These are phyloP conservation scores for Melanotaenia duboulayi DNA, from an alignment of 2,113 vertebrate genomes.

Conservation along the genomic window DNA sequence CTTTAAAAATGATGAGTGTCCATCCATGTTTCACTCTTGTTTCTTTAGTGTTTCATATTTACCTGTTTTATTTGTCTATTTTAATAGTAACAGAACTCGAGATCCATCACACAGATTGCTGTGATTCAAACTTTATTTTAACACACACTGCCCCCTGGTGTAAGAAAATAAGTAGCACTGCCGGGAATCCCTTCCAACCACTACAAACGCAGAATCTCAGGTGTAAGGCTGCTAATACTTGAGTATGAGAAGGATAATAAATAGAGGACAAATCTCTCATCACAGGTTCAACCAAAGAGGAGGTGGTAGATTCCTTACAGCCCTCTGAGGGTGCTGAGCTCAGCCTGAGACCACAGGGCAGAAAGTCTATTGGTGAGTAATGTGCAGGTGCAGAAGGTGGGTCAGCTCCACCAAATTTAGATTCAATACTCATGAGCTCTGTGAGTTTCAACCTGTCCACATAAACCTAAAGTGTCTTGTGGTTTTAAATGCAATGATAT, in stretches of 20 bases:
- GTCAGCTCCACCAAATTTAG: conserved; percentile 27
- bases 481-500: neutral
- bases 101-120: neutral
- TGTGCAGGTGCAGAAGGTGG: conserved; percentile 25
- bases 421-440: conserved; percentile 7
- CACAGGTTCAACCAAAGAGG: conserved; percentile 81
- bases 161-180: neutral
- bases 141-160: conserved; percentile 75
- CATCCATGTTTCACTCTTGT: neutral
- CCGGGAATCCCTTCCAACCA: neutral
- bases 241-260: neutral
- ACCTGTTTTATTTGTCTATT: too few species aligned
- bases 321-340: conserved; percentile 73
- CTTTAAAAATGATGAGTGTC: neutral
- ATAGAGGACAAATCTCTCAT: neutral
- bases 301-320: conserved; percentile 74
- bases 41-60: neutral
- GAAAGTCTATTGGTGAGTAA: conserved; percentile 81
- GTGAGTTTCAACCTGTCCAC: neutral
- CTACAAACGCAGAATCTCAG: accelerated
- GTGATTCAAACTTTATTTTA: neutral
- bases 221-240: too few species aligned
- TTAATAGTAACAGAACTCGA: neutral
- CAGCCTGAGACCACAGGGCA: conserved; percentile 74
- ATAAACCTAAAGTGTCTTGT: neutral